Evolutionary conservation across 1,140 invertebrate species (phyloP), one percentile per base, ranked within the genome.

Genomic region (Drosophila teissieri): DNA sequence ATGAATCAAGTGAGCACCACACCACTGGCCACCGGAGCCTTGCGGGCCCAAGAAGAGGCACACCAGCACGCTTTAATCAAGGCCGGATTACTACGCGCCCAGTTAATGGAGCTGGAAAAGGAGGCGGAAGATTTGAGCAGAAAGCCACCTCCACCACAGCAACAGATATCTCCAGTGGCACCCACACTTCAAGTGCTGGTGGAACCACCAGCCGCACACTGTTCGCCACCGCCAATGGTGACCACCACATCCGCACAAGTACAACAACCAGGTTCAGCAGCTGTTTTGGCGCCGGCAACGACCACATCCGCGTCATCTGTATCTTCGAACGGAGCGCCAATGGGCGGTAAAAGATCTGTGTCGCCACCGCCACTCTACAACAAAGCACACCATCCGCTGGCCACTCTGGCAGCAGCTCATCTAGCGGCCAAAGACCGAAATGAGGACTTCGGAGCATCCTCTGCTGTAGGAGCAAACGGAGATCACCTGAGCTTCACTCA

Each of bases 401-500:
- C 86, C 8, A 89, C 64, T 8, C 39, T 62, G 15, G 40, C 79
- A 10, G 69, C 58, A 7, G 80, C 69, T 1, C 80, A 70, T 62
- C 67, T 80, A 10, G 67, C 85, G 4, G 52, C 73, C 2, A 74
- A 84, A 12, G 78, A 88, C 6, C 60, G 83, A 3, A 78, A 64
- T 12, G 80, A 90, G 24, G 80, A 90, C 19, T 89, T 77, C 24
- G 53, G 56, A 1, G 40, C 44, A 4, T 39, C 49, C 11, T 31
- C 27, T 2, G 45, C 56, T 11, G 54, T 37, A 3, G 68, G 40
- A 11, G 51, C 48, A 22, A 22, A 17, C 31, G 53, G 42, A 27
- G 90, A 91, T 14, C 90, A 91, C 56, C 46, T 91, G 1, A 91
- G 85, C 45, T 91, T 91, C 37, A 91, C 90, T 1, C 91, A 91